Conservation (phyloP, 2,113 vertebrate species). For the Pteronura brasiliensis region DNA sequence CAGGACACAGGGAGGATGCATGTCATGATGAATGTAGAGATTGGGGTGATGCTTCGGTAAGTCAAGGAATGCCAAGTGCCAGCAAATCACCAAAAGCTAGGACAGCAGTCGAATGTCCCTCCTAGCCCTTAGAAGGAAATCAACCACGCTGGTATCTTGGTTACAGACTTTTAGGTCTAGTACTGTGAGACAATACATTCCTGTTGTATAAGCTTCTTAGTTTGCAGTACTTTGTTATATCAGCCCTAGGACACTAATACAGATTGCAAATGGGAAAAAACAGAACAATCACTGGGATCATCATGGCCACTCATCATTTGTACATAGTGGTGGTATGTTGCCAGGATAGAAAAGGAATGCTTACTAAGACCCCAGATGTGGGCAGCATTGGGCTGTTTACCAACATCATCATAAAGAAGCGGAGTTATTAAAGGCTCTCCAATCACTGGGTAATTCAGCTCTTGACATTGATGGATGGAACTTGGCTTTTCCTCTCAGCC, state of each 20-base stretch:
- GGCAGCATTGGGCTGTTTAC: constrained; percentile 72
- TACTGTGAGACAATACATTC: not conserved
- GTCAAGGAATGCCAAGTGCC: not conserved
- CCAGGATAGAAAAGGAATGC: constrained; percentile 75
- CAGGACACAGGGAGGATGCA: not conserved
- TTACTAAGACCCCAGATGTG: constrained; percentile 72
- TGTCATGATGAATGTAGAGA: not conserved
- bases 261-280: not conserved
- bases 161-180: not conserved
- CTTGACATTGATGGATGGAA: constrained; percentile 92
- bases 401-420: constrained; percentile 81
- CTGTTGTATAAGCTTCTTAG: not conserved
- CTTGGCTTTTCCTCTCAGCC: constrained; percentile 86
- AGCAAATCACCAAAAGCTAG: not conserved
- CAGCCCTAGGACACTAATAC: not conserved
- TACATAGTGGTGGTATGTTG: constrained; percentile 48
- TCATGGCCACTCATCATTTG: not conserved
- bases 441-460: constrained; percentile 84
- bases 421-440: constrained; percentile 84
- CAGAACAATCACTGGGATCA: not conserved
- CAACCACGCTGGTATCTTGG: not conserved
- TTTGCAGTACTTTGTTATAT: not conserved
- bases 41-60: not conserved
- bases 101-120: not conserved
- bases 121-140: not conserved